Evolutionary conservation across 2,888 invertebrate species (phyloP), one percentile per base, ranked within the genome.

Genomic region (Ligdia adustata): DNA sequence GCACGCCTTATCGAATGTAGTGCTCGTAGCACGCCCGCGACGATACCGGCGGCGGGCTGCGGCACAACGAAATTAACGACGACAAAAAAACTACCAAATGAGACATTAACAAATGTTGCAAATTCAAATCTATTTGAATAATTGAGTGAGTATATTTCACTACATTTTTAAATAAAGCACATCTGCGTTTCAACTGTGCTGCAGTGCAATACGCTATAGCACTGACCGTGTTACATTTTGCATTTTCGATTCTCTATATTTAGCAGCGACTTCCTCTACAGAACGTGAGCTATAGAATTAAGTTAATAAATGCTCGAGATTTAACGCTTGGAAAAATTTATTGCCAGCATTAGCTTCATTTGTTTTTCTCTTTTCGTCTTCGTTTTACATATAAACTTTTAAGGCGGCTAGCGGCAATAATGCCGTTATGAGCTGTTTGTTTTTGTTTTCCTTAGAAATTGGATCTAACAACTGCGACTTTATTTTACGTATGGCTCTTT

Each of bases 1-100:
- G 83, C 82, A 78, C 75, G 82, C 82, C 86, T 88, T 90, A 88
- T 88, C 90, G 82, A 81, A 75, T 75, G 66, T 64, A 71, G 61
- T 66, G 65, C 62, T 58, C 60, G 62, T 62, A 57, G 59, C 53
- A 58, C 56, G 62, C 60, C 57, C 51, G 59, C 32, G 27, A 26
- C 31, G 35, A 34, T 33, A 18, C 20, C 48, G 57, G 56, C 59
- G 60, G 60, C 57, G n/a, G 54, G 57, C 60, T 60, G 52, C 57
- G 54, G 42, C 54, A 61, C 66, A 66, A 68, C 64, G 57, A 72
- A 75, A 76, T 76, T 75, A 67, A 70, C 72, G 59, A 61, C 62
- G 68, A 69, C 70, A 70, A 66, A 69, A 72, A 74, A 66, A 73
- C 68, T 73, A 71, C 57, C 44, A 73, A 69, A 71, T 62, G 50